phyloP scores from a whole-genome alignment of 2,888 invertebrate species.

The Rambutsinella grinnellia region DNA sequence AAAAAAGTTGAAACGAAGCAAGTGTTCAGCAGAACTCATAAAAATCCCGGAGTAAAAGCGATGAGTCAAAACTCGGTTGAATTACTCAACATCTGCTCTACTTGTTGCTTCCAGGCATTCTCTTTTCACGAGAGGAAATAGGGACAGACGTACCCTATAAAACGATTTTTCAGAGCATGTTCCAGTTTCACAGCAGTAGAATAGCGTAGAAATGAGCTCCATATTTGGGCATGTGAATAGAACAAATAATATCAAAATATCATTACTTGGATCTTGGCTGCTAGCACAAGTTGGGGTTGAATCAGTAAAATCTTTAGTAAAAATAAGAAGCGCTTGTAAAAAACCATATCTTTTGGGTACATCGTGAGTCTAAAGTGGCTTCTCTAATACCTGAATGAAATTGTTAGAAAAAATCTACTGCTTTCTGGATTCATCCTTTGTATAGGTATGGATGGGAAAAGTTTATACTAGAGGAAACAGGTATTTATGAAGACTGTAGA shows the following conservation, averaged over 20 bases:
- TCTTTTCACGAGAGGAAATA: not conserved
- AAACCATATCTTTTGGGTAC: no score
- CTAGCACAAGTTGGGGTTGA: not conserved
- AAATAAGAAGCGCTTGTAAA: no score
- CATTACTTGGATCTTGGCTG: not conserved
- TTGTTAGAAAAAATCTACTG: no score
- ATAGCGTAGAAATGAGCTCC: not conserved
- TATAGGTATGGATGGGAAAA: no score
- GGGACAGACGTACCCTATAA: no score
- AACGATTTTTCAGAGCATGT: no score
- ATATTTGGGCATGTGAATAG: conserved; percentile 15
- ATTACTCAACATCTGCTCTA: conserved; percentile 21
- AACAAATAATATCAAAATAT: conserved; percentile 3
- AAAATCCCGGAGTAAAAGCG: conserved; percentile 6
- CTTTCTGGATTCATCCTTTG: no score
- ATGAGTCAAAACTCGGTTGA: conserved; percentile 16
- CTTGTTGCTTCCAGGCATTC: conserved; percentile 17
- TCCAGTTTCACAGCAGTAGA: not conserved
- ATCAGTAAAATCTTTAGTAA: no score
- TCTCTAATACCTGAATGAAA: no score
- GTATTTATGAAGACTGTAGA: no score
- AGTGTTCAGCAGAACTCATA: conserved; percentile 14
- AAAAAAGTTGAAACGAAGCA: not conserved
- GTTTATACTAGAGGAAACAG: no score
- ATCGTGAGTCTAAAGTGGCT: no score